These are phyloP conservation scores for Diorhabda carinulata DNA, from an alignment of 1,140 invertebrate species.

Conservation along the genomic window DNA sequence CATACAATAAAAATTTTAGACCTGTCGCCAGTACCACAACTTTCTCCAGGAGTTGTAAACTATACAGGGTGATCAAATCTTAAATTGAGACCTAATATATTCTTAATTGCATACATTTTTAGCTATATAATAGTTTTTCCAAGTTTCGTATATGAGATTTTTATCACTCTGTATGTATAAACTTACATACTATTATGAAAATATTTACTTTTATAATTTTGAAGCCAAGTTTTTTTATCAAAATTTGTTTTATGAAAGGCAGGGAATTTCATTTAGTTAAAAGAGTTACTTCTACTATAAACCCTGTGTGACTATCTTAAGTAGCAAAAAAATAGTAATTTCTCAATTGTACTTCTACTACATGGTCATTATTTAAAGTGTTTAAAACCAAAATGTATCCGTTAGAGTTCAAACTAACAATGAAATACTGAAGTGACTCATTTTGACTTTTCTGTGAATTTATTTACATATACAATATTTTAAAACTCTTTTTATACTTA, in stretches of 20 bases:
- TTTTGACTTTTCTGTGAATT: no score
- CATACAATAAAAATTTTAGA: not conserved
- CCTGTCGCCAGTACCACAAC: no score
- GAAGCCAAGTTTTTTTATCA: not conserved
- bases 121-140: not conserved
- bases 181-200: constrained; percentile 3
- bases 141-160: not conserved
- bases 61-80: not conserved
- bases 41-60: not conserved
- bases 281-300: not conserved
- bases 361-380: no score
- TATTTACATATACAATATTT: no score
- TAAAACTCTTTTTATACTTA: no score
- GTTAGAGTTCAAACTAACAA: no score
- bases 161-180: not conserved
- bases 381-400: no score
- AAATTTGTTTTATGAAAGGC: not conserved
- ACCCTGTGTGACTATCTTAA: no score
- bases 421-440: no score
- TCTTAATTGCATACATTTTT: no score
- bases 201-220: constrained; percentile 1
- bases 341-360: no score
- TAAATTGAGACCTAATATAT: not conserved
- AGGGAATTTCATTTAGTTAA: not conserved
- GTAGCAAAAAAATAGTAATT: no score